Evolutionary conservation across 2,888 invertebrate genomes (phyloP), one percentile per base, ranked within the genome.

Genomic region (Apotomis betuletana): DNA sequence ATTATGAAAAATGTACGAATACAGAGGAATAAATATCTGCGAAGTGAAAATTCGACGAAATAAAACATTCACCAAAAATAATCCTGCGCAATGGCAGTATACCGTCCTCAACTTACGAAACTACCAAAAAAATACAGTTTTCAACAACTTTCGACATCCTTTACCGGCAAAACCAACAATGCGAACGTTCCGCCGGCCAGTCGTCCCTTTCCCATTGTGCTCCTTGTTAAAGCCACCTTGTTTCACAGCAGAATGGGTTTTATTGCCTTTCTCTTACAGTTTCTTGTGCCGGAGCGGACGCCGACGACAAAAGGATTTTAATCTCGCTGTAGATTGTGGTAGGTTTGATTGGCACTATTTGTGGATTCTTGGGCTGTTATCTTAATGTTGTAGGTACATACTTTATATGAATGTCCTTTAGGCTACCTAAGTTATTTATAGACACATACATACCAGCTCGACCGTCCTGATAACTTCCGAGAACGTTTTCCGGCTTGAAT

Each of bases 121-220:
- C 3, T 49, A 55, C 55, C 3, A 44, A 5, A 61, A 55, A 68
- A 41, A 55, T 38, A 36, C 36, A 13, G 57, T 36, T 55, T 15
- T 36, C 54, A 44, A 65, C 65, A 65, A 57, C 49, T 62, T 62
- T 55, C 55, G 69, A 49, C 69, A 55, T 46, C 57, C 57, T 61
- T 67, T 70, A 60, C 60, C 60, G 60, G 54, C 13, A 59, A 36
- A 57, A 4, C 10, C 55, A 38, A 69, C 65, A 70, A 60, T 61
- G 70, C 36, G 60, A 55, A 70, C 65, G 36, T 59, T 54, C 10
- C 58, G 10, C 27, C 64, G 64, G 64, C 54, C 65, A 49, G 38
- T 49, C 65, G 55, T 70, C 70, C 70, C 60, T 70, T 67, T 41
- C 49, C 65, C 60, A 61, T 70, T 70, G 70, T 70, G 46, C 54